A percentile compares a stretch with the other conserved stretches of the same genome.
These are phyloP conservation scores for Catamblyrhynchus diadema DNA, from an alignment of 2,797 vertebrate genomes.

Conservation along the genomic window DNA sequence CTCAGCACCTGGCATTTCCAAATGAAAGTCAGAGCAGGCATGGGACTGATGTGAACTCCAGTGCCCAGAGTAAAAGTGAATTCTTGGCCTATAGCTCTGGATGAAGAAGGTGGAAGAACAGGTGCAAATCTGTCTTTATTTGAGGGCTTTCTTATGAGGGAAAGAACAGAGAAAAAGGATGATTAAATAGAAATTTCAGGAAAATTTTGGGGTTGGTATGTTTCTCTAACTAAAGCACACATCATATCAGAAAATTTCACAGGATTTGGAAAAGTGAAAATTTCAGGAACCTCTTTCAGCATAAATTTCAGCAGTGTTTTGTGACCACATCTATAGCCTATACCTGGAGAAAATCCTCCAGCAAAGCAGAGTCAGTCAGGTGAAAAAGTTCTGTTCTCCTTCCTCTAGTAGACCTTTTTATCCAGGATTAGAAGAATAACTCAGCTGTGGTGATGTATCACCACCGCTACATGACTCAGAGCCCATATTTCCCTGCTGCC, in stretches of 20 bases:
- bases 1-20: not conserved
- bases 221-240: not conserved
- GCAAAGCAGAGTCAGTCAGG: not conserved
- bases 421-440: not conserved
- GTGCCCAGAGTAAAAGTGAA: not conserved
- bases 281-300: not conserved
- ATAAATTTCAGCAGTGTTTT: not conserved
- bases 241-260: not conserved
- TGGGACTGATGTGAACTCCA: not conserved
- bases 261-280: not conserved
- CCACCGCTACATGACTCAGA: fast-evolving
- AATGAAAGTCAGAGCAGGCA: not conserved
- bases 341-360: not conserved
- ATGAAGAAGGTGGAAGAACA: not conserved
- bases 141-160: not conserved
- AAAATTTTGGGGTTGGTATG: not conserved
- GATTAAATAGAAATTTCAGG: not conserved
- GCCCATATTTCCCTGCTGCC: not conserved
- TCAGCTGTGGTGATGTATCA: not conserved
- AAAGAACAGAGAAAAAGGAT: not conserved
- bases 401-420: not conserved
- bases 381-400: not conserved
- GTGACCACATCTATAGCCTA: not conserved
- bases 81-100: not conserved
- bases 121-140: not conserved